Conservation (phyloP, 2,797 vertebrate genomes). For the Gallinago solitaria region DNA sequence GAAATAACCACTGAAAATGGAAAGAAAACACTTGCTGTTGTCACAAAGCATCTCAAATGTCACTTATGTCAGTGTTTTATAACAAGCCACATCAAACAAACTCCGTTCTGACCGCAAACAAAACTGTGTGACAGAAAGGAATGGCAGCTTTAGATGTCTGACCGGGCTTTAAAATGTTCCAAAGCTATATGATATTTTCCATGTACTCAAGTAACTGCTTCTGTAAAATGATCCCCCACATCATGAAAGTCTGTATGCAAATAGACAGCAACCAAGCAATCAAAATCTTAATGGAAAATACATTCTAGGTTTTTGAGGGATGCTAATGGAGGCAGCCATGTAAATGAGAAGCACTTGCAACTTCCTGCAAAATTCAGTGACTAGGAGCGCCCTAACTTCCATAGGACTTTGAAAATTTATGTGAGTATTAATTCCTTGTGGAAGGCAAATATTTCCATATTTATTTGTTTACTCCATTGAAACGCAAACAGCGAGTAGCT, state of each 20-base stretch:
- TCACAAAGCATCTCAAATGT: not conserved
- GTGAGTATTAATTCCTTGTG: not conserved
- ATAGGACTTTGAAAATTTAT: not conserved
- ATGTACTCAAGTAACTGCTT: not conserved
- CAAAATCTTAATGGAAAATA: not conserved
- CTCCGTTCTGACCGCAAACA: not conserved
- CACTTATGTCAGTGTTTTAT: not conserved
- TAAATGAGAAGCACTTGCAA: not conserved
- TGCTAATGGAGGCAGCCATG: not conserved
- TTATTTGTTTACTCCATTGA: not conserved
- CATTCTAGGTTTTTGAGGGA: not conserved
- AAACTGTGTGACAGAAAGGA: not conserved
- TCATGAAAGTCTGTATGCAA: not conserved
- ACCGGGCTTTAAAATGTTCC: not conserved
- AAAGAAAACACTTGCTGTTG: not conserved
- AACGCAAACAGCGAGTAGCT: fast-evolving
- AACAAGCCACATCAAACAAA: not conserved
- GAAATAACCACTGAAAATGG: not conserved
- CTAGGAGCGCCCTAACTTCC: not conserved
- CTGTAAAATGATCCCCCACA: not conserved
- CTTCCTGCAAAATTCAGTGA: not conserved
- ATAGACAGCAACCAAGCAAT: not conserved
- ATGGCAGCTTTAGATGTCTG: not conserved
- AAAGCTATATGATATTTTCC: not conserved
- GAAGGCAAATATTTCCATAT: not conserved